Conservation (phyloP, 2,113 vertebrate species). For the Rallus limicola region DNA sequence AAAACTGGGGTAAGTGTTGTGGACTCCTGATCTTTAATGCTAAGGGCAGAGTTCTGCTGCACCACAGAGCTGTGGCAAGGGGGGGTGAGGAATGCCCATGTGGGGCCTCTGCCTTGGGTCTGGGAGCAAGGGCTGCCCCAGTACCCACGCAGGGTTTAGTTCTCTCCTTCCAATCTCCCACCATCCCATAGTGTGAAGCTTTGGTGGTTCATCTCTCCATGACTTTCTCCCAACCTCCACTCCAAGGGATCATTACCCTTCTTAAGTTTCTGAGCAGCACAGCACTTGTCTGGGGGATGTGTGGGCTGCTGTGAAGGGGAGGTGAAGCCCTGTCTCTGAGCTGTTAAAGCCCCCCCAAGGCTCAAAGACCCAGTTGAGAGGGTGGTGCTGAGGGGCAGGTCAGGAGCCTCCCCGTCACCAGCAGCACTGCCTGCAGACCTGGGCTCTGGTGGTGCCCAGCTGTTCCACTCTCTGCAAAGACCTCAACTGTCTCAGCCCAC, state of each 20-base stretch:
- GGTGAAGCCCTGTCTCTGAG: not conserved
- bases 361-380: not conserved
- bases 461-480: not conserved
- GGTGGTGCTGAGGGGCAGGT: not conserved
- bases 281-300: not conserved
- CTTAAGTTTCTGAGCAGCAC: rapidly evolving
- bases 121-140: not conserved
- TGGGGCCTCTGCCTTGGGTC: not conserved
- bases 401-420: not conserved
- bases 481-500: not conserved
- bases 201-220: not conserved
- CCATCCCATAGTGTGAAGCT: not conserved
- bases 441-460: not conserved
- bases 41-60: not conserved
- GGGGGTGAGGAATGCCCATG: not conserved
- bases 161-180: not conserved
- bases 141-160: not conserved
- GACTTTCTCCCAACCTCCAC: not conserved
- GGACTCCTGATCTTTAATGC: not conserved
- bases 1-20: slow-evolving; percentile 89
- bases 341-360: rapidly evolving
- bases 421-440: not conserved
- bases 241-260: not conserved
- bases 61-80: not conserved
- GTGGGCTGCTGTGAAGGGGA: not conserved